Conservation (phyloP, 2,888 invertebrate species). For the Euclidia mi region DNA sequence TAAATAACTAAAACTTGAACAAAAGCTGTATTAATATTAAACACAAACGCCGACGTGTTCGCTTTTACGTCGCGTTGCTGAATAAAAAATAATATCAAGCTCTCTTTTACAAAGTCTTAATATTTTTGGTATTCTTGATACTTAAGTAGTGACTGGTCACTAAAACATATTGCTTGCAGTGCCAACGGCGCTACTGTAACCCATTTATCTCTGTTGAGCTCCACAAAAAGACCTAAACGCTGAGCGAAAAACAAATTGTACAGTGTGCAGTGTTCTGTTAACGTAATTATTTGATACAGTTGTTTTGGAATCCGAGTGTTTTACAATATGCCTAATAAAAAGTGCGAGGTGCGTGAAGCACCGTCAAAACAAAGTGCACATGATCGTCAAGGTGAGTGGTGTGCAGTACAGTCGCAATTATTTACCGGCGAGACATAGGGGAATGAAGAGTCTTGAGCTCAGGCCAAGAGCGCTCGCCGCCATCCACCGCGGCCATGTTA, state of each 20-base stretch:
- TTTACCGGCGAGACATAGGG: conserved; percentile 86
- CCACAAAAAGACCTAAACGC: conserved; percentile 39
- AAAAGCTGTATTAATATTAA: neutral
- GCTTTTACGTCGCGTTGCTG: neutral
- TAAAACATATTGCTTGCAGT: conserved; percentile 25
- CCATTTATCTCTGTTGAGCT: conserved; percentile 41
- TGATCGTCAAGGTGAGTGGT: conserved; percentile 84
- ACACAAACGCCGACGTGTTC: neutral
- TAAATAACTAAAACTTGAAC: neutral
- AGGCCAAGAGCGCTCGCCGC: conserved; percentile 73
- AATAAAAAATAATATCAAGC: neutral
- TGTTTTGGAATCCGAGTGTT: conserved; percentile 20
- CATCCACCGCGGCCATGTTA: conserved; percentile 69
- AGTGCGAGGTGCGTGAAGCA: conserved; percentile 58
- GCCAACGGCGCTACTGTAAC: conserved; percentile 23
- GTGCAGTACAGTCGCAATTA: conserved; percentile 82
- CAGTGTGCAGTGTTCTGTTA: conserved; percentile 16
- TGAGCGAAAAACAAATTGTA: conserved; percentile 19
- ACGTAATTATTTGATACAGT: conserved; percentile 9
- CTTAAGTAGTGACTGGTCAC: conserved; percentile 20
- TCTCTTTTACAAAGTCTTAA: neutral
- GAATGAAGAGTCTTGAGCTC: conserved; percentile 81
- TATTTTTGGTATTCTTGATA: neutral
- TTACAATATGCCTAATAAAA: conserved; percentile 47
- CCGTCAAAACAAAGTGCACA: conserved; percentile 82